Conservation (phyloP, 2,797 vertebrate species). For the Pantherophis alleghaniensis region DNA sequence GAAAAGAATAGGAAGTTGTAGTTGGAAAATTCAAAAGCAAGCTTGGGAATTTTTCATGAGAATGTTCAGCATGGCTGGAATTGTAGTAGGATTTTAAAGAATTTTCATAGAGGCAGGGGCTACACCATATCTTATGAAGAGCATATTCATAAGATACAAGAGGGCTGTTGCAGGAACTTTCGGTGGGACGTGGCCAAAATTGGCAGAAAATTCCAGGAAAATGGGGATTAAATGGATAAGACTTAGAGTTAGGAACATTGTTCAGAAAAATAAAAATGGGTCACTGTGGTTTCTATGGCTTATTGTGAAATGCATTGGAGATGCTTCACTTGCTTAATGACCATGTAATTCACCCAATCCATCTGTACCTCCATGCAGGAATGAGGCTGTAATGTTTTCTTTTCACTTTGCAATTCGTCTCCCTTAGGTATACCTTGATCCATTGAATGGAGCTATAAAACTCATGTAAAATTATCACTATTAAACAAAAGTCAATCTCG, state of each 20-base stretch:
- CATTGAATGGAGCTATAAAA: not conserved
- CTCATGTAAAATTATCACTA: not conserved
- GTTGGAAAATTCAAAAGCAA: not conserved
- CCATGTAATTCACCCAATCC: not conserved
- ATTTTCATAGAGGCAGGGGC: not conserved
- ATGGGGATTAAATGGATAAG: not conserved
- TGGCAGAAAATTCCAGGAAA: not conserved
- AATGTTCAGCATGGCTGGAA: not conserved
- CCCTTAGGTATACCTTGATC: not conserved
- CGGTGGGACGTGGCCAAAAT: not conserved
- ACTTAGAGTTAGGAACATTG: not conserved
- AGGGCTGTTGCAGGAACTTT: not conserved
- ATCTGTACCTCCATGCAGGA: not conserved
- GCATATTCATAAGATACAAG: not conserved
- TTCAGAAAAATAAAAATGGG: not conserved
- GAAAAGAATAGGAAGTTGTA: not conserved
- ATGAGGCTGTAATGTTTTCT: not conserved
- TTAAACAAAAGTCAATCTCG: not conserved
- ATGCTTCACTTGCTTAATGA: too few species aligned
- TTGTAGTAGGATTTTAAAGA: not conserved
- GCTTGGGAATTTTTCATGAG: not conserved
- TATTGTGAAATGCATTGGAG: too few species aligned
- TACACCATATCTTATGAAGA: not conserved
- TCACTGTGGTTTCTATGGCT: too few species aligned
- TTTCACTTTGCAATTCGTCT: not conserved